These are phyloP conservation scores for Ameiurus melas DNA, from an alignment of 2,113 vertebrate species.

Conservation along the genomic window DNA sequence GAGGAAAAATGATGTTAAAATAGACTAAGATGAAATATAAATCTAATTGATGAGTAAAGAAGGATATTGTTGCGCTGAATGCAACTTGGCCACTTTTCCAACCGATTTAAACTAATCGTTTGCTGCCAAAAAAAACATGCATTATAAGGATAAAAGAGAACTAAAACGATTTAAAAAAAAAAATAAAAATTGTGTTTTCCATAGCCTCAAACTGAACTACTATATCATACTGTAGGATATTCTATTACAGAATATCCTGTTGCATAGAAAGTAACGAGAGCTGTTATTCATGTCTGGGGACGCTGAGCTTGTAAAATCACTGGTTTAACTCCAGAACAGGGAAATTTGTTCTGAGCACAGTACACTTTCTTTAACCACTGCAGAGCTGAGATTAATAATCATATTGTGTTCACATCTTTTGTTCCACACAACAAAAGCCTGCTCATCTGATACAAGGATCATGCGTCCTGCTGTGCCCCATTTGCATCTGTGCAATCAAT, in stretches of 20 bases:
- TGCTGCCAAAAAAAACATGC: background rate
- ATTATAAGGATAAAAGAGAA: background rate
- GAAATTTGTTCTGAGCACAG: conserved; percentile 25
- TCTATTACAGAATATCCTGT: background rate
- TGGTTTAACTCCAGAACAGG: conserved; percentile 14
- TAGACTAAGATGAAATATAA: conserved; percentile 21
- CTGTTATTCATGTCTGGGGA: background rate
- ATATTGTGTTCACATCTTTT: conserved; percentile 29
- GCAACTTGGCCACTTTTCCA: background rate
- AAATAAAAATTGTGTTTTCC: background rate
- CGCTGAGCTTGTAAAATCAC: background rate
- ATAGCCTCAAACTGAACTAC: background rate
- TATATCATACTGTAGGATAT: background rate
- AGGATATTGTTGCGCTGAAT: background rate
- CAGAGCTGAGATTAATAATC: conserved; percentile 31
- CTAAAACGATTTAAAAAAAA: background rate
- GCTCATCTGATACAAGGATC: conserved; percentile 17
- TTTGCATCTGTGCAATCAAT: conserved; percentile 44
- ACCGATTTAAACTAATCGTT: background rate
- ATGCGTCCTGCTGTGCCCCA: conserved; percentile 21
- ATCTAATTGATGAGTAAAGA: conserved; percentile 15
- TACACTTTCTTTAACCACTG: conserved; percentile 17
- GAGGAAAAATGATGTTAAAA: background rate
- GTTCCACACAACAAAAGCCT: conserved; percentile 42
- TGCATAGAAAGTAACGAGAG: background rate